Evolutionary conservation across 2,797 vertebrate genomes (phyloP).

Genomic region (Phoebastria nigripes): DNA sequence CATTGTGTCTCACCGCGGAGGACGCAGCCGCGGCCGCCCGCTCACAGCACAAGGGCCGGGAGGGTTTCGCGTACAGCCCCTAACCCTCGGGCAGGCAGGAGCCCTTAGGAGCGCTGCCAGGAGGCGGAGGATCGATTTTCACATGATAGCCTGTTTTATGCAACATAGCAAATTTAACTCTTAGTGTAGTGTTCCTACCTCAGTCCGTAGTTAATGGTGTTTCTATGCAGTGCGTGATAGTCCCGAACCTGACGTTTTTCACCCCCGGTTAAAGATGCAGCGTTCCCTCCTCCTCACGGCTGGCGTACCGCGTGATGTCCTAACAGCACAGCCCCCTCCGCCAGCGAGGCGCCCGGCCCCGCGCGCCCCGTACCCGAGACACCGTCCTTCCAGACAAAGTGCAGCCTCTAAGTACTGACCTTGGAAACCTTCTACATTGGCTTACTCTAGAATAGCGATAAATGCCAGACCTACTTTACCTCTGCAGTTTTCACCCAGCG

Average conservation of each 20-base stretch:
- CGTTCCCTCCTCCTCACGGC: conserved; percentile 6
- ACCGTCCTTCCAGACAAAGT: background rate
- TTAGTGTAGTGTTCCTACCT: conserved; percentile 79
- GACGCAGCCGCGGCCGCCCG: conserved; percentile 16
- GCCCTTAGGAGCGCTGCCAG: background rate
- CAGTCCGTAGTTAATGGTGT: conserved; percentile 71
- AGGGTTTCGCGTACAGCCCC: background rate
- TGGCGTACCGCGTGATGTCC: background rate
- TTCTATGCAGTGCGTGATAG: conserved; percentile 73
- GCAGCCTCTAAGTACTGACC: background rate
- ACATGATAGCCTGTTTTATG: conserved; percentile 69
- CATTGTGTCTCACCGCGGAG: background rate
- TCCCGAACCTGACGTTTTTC: conserved; percentile 23
- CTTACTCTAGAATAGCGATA: conserved; percentile 10
- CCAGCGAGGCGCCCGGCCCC: background rate
- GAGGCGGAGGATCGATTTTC: background rate
- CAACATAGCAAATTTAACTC: conserved; percentile 69
- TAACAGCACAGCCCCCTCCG: background rate
- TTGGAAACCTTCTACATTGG: background rate
- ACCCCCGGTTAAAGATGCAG: background rate
- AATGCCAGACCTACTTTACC: background rate
- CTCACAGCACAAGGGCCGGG: background rate
- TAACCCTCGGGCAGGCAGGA: background rate
- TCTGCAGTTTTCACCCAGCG: background rate
- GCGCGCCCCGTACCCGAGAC: background rate